Conservation (phyloP, 1,140 invertebrate species). For the Drosophila bifasciata region DNA sequence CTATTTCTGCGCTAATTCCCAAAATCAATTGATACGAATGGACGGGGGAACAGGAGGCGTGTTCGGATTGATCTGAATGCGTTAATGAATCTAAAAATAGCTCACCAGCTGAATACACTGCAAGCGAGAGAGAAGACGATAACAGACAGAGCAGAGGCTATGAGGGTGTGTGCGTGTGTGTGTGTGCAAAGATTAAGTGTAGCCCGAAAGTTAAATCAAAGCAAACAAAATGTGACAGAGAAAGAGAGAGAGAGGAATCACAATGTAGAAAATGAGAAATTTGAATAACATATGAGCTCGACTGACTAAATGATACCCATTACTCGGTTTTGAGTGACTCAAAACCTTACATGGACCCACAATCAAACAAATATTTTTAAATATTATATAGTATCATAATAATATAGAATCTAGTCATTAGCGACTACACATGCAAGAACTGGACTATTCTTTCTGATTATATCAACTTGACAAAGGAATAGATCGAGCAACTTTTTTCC, state of each 20-base stretch:
- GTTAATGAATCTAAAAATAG: constrained; percentile 77
- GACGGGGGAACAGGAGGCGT: constrained; percentile 2
- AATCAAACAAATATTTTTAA: too few relatives aligned
- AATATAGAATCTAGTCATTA: too few relatives aligned
- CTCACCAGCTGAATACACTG: constrained; percentile 66
- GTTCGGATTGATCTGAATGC: constrained; percentile 27
- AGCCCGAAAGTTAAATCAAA: constrained; percentile 35
- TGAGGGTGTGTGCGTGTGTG: too few relatives aligned
- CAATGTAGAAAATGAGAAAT: constrained; percentile 41
- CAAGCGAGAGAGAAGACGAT: neutral
- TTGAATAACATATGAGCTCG: constrained; percentile 33
- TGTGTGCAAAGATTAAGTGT: constrained; percentile 25
- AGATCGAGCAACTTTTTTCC: too few relatives aligned
- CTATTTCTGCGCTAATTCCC: constrained; percentile 21
- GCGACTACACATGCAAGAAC: too few relatives aligned
- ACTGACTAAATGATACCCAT: too few relatives aligned
- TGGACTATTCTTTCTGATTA: too few relatives aligned
- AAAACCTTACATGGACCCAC: too few relatives aligned
- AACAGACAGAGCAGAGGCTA: neutral
- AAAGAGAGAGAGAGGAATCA: constrained; percentile 25
- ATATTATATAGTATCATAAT: too few relatives aligned
- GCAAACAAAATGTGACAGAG: constrained; percentile 14
- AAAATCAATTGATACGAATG: constrained; percentile 44
- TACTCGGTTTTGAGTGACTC: neutral
- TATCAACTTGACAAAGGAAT: too few relatives aligned